A percentile compares a stretch with the other conserved stretches of the same genome.
phyloP scores from a whole-genome alignment of 2,113 vertebrate genomes.

The Bubalus kerabau region DNA sequence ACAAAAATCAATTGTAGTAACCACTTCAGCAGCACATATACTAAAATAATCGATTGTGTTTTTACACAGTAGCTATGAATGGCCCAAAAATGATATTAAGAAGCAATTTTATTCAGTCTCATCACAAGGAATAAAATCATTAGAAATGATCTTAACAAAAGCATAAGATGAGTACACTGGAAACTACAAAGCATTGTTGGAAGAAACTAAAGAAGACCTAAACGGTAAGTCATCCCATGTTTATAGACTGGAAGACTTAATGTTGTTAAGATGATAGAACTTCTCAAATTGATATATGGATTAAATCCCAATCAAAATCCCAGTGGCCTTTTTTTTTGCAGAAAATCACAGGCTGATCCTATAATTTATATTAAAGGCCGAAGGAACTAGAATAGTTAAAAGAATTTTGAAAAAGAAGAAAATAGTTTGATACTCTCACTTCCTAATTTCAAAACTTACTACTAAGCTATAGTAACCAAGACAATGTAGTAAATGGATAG shows the following conservation, averaged over 20 bases:
- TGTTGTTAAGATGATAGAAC: background rate
- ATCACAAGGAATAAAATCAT: background rate
- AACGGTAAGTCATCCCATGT: background rate
- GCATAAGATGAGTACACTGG: background rate
- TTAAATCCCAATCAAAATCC: background rate
- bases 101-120: background rate
- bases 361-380: background rate
- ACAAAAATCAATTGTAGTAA: background rate
- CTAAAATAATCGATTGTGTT: background rate
- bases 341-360: background rate
- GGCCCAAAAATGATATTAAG: background rate
- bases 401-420: background rate
- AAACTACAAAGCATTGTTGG: background rate
- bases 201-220: background rate
- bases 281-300: background rate
- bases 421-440: background rate
- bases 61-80: background rate
- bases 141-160: background rate
- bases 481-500: background rate
- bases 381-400: background rate
- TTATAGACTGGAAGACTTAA: background rate
- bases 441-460: background rate
- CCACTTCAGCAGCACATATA: background rate
- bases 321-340: background rate
- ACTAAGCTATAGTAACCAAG: background rate